Conservation (phyloP, 2,797 vertebrate species). For the Mareca strepera region DNA sequence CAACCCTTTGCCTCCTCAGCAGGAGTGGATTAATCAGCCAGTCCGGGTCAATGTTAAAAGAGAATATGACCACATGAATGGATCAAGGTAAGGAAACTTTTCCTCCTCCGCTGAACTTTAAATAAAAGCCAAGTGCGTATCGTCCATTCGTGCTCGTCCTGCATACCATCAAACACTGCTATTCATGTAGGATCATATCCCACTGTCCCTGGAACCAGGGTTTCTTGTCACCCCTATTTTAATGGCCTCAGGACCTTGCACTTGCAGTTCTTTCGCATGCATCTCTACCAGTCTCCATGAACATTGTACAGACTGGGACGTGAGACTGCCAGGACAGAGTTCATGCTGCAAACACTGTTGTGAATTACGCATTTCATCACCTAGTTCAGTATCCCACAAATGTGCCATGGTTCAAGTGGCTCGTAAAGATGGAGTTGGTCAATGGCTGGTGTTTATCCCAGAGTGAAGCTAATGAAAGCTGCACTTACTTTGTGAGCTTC, state of each 20-base stretch:
- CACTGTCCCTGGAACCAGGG: not conserved
- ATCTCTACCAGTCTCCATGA: not conserved
- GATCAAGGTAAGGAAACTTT: slow-evolving; percentile 87
- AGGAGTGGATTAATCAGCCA: slow-evolving; percentile 97
- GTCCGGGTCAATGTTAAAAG: slow-evolving; percentile 94
- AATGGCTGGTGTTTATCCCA: fast-evolving
- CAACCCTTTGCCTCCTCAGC: slow-evolving; percentile 93
- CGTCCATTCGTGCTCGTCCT: fast-evolving
- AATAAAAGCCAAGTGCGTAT: not conserved
- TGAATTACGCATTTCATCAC: not conserved
- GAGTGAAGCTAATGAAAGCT: not conserved
- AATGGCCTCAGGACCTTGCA: not conserved
- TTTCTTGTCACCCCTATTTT: not conserved
- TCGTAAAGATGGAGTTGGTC: not conserved
- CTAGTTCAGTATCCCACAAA: not conserved
- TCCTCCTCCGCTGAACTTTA: not conserved
- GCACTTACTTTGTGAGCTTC: not conserved
- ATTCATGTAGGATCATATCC: not conserved
- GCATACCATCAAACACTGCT: not conserved
- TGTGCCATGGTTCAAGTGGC: not conserved
- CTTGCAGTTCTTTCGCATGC: not conserved
- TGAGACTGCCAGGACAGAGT: not conserved
- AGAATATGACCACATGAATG: slow-evolving; percentile 99
- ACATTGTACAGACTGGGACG: not conserved
- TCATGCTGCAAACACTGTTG: not conserved